Conservation (phyloP, 2,888 invertebrate species). For the Eledone cirrhosa region DNA sequence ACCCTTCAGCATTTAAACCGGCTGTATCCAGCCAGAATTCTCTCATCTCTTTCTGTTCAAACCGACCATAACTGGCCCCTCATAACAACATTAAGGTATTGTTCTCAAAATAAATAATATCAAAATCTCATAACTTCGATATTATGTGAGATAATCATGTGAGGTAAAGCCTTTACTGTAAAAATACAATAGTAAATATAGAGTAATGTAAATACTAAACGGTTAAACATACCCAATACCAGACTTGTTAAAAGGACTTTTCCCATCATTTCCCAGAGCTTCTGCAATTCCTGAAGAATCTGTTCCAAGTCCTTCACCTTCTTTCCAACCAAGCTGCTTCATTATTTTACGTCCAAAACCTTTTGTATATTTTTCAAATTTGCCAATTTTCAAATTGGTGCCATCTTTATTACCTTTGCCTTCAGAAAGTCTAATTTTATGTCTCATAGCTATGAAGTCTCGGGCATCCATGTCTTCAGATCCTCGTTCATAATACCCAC, state of each 20-base stretch:
- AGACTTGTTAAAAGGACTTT: constrained; percentile 53
- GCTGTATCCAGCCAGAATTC: no score
- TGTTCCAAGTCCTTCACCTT: constrained; percentile 69
- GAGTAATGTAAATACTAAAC: no score
- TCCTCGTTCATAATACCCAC: constrained; percentile 68
- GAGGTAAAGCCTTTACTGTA: no score
- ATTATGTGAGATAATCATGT: no score
- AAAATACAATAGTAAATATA: no score
- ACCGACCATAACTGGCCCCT: no score
- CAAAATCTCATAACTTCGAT: no score
- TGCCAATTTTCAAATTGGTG: constrained; percentile 55
- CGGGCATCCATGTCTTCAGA: constrained; percentile 69
- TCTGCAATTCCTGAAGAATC: constrained; percentile 62
- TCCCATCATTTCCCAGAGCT: constrained; percentile 62
- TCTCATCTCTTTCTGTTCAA: no score
- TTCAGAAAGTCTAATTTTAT: constrained; percentile 55
- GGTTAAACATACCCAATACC: constrained; percentile 63
- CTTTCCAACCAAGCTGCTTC: constrained; percentile 70
- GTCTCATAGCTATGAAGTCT: constrained; percentile 68
- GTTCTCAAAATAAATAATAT: no score
- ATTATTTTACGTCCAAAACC: constrained; percentile 68
- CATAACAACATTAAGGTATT: no score
- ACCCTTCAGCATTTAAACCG: no score
- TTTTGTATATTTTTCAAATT: constrained; percentile 68
- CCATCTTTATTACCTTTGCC: constrained; percentile 43